phyloP scores from a whole-genome alignment of 1,140 invertebrate species.

The Hylaeus anthracinus region DNA sequence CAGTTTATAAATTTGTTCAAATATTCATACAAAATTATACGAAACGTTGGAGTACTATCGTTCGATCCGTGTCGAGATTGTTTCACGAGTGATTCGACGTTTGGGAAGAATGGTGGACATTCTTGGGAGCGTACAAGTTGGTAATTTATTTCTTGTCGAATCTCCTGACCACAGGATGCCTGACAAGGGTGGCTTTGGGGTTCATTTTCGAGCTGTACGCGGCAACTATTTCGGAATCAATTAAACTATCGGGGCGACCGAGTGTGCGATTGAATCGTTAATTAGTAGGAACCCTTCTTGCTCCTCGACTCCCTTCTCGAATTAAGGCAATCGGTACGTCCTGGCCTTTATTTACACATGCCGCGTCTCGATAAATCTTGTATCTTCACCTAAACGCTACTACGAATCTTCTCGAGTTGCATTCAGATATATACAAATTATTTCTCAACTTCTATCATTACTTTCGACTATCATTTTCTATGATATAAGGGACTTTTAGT shows the following conservation, averaged over 20 bases:
- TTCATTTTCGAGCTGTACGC: slow-evolving; percentile 61
- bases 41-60: not conserved
- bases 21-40: too few species aligned
- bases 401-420: not conserved
- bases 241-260: slow-evolving; percentile 74
- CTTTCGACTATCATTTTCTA: too few species aligned
- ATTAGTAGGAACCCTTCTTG: slow-evolving; percentile 60
- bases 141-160: slow-evolving; percentile 79
- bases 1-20: too few species aligned
- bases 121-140: slow-evolving; percentile 61
- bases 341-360: slow-evolving; percentile 38
- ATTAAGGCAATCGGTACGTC: slow-evolving; percentile 12
- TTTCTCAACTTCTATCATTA: too few species aligned
- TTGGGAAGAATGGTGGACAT: slow-evolving; percentile 65
- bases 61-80: slow-evolving; percentile 57
- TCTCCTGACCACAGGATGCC: slow-evolving; percentile 69
- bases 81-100: slow-evolving; percentile 54
- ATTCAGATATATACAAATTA: too few species aligned
- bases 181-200: slow-evolving; percentile 60
- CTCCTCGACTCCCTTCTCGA: not conserved
- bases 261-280: slow-evolving; percentile 66
- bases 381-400: not conserved
- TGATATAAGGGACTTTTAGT: too few species aligned
- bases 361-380: not conserved
- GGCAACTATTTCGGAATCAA: slow-evolving; percentile 79